Percentiles rank a stretch among this genome's conserved stretches.
Evolutionary conservation across 2,113 vertebrate genomes (phyloP).

Genomic region (Apodemus speciosus): DNA sequence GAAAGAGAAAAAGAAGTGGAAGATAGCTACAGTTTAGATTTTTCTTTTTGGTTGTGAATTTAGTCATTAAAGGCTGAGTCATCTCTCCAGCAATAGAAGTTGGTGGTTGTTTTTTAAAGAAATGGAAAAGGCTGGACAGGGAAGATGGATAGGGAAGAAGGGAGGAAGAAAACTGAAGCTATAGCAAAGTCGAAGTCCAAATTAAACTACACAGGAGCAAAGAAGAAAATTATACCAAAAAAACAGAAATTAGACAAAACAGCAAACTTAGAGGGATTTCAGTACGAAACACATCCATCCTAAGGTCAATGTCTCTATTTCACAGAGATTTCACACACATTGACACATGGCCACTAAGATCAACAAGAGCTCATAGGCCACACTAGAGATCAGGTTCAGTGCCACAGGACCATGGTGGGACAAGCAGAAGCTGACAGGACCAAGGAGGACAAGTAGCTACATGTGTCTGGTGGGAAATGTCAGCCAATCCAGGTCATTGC

Average conservation of each 20-base stretch:
- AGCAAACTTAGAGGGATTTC: not conserved
- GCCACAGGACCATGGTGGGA: not conserved
- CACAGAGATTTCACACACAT: not conserved
- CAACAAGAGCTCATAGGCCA: not conserved
- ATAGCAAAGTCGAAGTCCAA: not conserved
- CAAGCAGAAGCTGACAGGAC: not conserved
- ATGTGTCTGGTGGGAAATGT: rapidly evolving
- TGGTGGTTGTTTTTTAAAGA: not conserved
- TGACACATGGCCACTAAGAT: not conserved
- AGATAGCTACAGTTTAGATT: slow-evolving; percentile 25
- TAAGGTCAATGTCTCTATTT: not conserved
- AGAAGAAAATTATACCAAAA: slow-evolving; percentile 41
- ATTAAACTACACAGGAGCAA: not conserved
- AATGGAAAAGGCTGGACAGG: not conserved
- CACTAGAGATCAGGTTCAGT: not conserved
- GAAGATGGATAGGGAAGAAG: not conserved
- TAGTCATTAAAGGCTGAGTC: not conserved
- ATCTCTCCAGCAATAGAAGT: not conserved
- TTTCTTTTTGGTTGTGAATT: not conserved
- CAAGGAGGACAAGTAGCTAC: not conserved
- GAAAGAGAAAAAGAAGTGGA: not conserved
- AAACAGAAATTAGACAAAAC: slow-evolving; percentile 29
- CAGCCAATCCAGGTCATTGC: rapidly evolving
- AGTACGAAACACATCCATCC: not conserved
- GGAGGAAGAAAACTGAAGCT: not conserved